Evolutionary conservation across 2,888 invertebrate species (phyloP).

Genomic region (Netelia melanura): DNA sequence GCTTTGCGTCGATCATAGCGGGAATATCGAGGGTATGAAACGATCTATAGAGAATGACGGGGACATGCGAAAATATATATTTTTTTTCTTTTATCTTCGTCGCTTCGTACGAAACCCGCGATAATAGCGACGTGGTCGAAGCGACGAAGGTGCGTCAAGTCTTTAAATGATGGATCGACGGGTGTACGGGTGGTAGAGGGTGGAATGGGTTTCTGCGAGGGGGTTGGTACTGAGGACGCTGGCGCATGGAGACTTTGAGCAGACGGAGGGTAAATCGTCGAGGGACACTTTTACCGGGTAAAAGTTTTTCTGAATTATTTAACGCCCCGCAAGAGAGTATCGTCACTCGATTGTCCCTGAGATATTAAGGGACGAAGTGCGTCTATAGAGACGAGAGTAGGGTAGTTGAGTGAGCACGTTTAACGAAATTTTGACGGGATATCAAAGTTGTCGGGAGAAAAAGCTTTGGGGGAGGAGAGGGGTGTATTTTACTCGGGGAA

Average conservation of each 20-base stretch:
- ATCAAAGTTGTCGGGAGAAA: background rate
- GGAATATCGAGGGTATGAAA: background rate
- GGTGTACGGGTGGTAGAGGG: conserved; percentile 26
- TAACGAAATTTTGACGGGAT: conserved; percentile 38
- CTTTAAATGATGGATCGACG: conserved; percentile 60
- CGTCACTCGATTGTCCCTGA: conserved; percentile 74
- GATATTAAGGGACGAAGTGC: conserved; percentile 71
- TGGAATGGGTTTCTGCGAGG: conserved; percentile 2
- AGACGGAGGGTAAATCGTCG: conserved; percentile 57
- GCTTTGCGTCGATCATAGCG: background rate
- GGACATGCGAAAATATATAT: conserved; percentile 25
- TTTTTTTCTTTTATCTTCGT: conserved; percentile 4
- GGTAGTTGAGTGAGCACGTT: background rate
- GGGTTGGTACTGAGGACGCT: too few species aligned
- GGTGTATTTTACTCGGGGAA: background rate
- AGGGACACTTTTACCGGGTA: conserved; percentile 59
- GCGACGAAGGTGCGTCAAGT: conserved; percentile 44
- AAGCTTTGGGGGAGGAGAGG: background rate
- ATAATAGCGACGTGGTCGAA: conserved; percentile 23
- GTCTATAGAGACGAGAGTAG: background rate
- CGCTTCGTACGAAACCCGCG: conserved; percentile 6
- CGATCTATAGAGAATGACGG: background rate
- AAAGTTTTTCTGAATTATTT: conserved; percentile 77
- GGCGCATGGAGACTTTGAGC: conserved; percentile 19
- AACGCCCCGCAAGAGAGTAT: conserved; percentile 72